These are phyloP conservation scores for Pycnomerus fuliginosus DNA, from an alignment of 2,888 invertebrate genomes.

Conservation along the genomic window DNA sequence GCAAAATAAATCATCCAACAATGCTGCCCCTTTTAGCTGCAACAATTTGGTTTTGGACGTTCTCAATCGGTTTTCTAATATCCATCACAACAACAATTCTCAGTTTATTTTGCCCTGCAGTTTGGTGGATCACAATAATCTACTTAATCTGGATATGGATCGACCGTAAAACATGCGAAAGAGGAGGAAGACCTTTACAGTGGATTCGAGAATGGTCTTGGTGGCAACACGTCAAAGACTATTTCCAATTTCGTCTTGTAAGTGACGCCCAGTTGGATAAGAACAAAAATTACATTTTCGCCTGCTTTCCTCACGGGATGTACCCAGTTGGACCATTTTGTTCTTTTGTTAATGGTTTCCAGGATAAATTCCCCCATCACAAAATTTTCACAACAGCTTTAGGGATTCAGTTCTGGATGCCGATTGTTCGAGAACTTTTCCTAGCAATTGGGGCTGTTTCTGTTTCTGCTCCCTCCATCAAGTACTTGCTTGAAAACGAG, in stretches of 20 bases:
- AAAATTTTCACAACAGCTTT: conserved; percentile 55
- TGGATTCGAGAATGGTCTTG: conserved; percentile 12
- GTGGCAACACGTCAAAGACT: conserved; percentile 15
- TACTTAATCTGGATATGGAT: conserved; percentile 12
- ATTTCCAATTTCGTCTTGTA: conserved; percentile 15
- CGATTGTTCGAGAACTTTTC: conserved; percentile 66
- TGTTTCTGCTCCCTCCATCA: conserved; percentile 64
- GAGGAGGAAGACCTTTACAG: conserved; percentile 12
- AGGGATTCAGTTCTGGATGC: conserved; percentile 64
- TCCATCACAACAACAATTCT: conserved; percentile 7
- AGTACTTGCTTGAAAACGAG: conserved; percentile 57
- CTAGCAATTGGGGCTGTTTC: conserved; percentile 58
- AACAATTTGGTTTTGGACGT: conserved; percentile 20
- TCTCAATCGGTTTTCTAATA: conserved; percentile 14
- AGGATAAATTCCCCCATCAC: conserved; percentile 53
- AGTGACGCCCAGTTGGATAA: conserved; percentile 60
- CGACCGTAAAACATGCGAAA: conserved; percentile 16
- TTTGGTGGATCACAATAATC: conserved; percentile 7
- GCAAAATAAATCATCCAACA: no score
- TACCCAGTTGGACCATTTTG: conserved; percentile 73
- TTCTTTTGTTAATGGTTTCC: conserved; percentile 71
- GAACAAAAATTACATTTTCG: conserved; percentile 74
- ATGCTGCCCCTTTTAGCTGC: conserved; percentile 16
- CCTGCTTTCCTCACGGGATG: conserved; percentile 86
- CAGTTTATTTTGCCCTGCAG: conserved; percentile 3